Conservation (phyloP, 2,888 invertebrate species). For the Stictocephala bisonia region DNA sequence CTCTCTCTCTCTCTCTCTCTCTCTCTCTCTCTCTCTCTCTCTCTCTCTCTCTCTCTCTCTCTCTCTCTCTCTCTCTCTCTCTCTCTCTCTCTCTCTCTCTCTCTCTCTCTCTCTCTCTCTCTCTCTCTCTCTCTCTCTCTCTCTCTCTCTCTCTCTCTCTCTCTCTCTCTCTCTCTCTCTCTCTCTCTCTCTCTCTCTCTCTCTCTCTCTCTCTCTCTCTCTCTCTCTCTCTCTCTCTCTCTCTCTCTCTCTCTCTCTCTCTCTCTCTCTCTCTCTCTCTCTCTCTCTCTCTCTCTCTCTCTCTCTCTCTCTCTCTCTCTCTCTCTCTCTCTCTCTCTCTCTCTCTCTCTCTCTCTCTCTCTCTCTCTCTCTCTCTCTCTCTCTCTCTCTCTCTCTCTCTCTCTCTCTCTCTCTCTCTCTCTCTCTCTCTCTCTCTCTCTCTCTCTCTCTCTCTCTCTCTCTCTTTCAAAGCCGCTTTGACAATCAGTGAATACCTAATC, state of each 20-base stretch:
- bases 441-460: background rate
- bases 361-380: slow-evolving; percentile 13
- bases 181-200: slow-evolving; percentile 5
- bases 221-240: slow-evolving; percentile 9
- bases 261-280: slow-evolving; percentile 13
- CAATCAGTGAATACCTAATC: too few relatives aligned
- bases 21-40: slow-evolving; percentile 9
- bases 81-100: slow-evolving; percentile 9
- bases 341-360: slow-evolving; percentile 13
- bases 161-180: slow-evolving; percentile 12
- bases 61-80: slow-evolving; percentile 5
- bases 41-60: slow-evolving; percentile 5
- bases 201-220: slow-evolving; percentile 5
- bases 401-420: background rate
- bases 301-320: slow-evolving; percentile 13
- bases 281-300: slow-evolving; percentile 13
- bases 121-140: slow-evolving; percentile 1
- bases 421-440: background rate
- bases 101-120: slow-evolving; percentile 5
- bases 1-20: slow-evolving; percentile 1
- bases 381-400: slow-evolving; percentile 5
- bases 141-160: slow-evolving; percentile 9
- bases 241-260: slow-evolving; percentile 1
- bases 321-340: slow-evolving; percentile 13
- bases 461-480: too few relatives aligned